Evolutionary conservation across 2,113 vertebrate species (phyloP), one percentile per base, ranked within the genome.

Genomic region (Vireo altiloquus): DNA sequence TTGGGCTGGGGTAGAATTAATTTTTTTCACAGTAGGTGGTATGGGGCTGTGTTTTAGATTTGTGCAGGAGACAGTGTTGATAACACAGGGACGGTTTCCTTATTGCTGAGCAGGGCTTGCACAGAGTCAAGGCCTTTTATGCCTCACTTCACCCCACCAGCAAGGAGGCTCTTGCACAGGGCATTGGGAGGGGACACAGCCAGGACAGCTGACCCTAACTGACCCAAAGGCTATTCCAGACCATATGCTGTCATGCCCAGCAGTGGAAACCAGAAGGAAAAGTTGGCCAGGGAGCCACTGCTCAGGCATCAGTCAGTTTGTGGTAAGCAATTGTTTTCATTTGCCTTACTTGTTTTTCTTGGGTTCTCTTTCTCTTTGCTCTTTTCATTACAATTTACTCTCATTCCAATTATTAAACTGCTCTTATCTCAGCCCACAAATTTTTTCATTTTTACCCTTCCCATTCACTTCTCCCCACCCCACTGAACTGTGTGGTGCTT

Each of bases 281-380:
- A 18, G 44, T 0, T 52, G 37, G 30, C 19, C 4, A 30, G 14
- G 30, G 15, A 33, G 6, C 12, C 10, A 30, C 44, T 68, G 28
- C 54, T 13, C 0, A 1, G 31, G 14, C 23, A 65, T 31, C 13
- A 6, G 30, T n/a, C 35, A 37, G 10, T 10, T 53, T 6, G 2
- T 35, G 33, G 44, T 27, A 12, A 79, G 25, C 7, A 63, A 27
- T 4, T 25, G 16, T 24, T 77, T 80, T 75, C 23, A 53, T 42
- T 44, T 59, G 13, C 27, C 18, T 74, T 25, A 22, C 19, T 57
- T 64, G 37, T 31, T 68, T 57, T 47, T 47, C 33, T 65, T 47
- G 35, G 15, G 14, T 11, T n/a, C 64, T 54, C 37, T 11, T 30
- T 57, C 13, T 46, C 42, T 30, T 15, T 50, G 11, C 30, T 30